Percentiles rank a stretch among this genome's conserved stretches.
Evolutionary conservation across 2,113 vertebrate genomes (phyloP).

Genomic region (Cathartes aura): DNA sequence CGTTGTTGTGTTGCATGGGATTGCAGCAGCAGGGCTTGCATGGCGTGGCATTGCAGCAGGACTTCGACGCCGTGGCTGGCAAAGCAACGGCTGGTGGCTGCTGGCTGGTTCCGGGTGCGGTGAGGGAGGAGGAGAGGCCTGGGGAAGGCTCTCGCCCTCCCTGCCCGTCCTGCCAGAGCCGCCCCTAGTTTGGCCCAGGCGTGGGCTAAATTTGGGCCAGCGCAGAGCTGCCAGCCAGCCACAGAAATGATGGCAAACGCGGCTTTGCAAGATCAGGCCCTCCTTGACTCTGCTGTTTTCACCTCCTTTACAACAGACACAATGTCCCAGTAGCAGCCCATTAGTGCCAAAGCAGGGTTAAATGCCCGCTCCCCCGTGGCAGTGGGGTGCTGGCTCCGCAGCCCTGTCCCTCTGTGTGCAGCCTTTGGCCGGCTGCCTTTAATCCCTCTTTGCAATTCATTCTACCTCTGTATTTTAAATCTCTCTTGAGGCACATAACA

Average conservation of each 20-base stretch:
- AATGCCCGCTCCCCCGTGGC: background rate
- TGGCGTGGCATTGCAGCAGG: background rate
- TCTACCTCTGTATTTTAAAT: background rate
- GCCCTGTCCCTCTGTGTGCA: background rate
- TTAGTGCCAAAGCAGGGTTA: background rate
- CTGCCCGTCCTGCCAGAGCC: background rate
- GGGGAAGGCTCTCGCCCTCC: background rate
- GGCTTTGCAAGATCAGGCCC: background rate
- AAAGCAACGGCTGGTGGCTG: background rate
- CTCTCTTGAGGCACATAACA: background rate
- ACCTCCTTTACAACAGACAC: background rate
- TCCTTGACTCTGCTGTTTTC: background rate
- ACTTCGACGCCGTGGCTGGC: background rate
- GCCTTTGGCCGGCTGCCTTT: background rate
- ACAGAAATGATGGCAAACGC: fast-evolving
- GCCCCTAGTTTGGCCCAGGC: no score
- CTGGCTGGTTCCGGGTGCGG: background rate
- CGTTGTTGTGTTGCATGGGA: background rate
- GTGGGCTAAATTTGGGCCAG: background rate
- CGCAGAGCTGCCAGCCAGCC: background rate
- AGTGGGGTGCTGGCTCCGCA: background rate
- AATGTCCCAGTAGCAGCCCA: background rate
- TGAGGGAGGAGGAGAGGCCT: background rate
- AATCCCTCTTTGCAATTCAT: conserved; percentile 21
- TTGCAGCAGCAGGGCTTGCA: background rate